These are phyloP conservation scores for Prinia subflava DNA, from an alignment of 2,113 vertebrate genomes.

Conservation along the genomic window DNA sequence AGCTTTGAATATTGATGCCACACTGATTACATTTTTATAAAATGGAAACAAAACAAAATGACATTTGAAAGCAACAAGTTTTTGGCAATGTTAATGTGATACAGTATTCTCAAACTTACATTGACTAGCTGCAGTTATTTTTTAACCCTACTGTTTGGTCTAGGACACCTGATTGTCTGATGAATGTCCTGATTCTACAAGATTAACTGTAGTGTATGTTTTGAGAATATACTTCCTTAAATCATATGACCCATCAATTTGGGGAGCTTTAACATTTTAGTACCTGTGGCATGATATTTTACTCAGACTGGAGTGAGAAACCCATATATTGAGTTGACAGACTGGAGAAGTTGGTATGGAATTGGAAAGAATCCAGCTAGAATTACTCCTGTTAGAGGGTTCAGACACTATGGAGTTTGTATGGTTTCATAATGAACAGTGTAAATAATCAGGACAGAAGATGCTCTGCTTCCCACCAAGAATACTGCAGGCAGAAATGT, in stretches of 20 bases:
- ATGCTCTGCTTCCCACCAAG: background rate
- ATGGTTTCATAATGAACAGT: background rate
- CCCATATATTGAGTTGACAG: background rate
- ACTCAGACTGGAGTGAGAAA: background rate
- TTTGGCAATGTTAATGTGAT: background rate
- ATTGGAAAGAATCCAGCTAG: background rate
- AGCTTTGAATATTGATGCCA: background rate
- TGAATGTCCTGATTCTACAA: background rate
- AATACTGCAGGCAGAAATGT: background rate
- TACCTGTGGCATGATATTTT: background rate
- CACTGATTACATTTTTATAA: background rate
- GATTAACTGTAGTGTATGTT: background rate
- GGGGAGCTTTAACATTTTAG: background rate
- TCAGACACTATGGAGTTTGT: background rate
- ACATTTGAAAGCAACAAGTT: background rate
- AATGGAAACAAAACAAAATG: background rate
- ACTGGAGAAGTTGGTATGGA: background rate
- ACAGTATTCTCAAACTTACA: background rate
- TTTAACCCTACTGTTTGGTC: background rate
- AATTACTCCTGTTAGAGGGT: background rate
- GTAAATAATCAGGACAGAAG: background rate
- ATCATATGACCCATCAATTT: background rate
- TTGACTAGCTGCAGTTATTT: background rate
- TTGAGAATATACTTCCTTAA: background rate
- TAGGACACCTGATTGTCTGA: background rate